Base-by-base conservation (phyloP, 2,797 vertebrate species). In the Vipera latastei region DNA sequence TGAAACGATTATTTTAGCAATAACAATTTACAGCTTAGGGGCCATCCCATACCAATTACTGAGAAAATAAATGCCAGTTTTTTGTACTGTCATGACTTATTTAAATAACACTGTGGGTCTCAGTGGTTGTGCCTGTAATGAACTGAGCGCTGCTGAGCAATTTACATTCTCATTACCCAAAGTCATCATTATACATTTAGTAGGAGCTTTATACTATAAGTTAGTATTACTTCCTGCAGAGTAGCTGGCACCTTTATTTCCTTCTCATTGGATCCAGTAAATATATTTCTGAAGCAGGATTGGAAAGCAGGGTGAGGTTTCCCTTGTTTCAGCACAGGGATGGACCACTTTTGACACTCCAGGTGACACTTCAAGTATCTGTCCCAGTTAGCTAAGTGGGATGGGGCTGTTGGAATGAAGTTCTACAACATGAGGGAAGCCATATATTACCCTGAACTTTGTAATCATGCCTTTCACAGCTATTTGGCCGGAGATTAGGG, bases 81-180 rank as follows among this genome's bases (percentile, higher is more conserved):
- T 96, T 83, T 93, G 18, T 22, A 92, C n/a, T 88, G 85, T 93
- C 95, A 95, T 96, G 95, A 92, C 92, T 95, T 94, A 90, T 96
- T 96, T 96, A 94, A 85, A 91, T 57, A 93, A 56, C 57, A 88
- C 91, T 69, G 25, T 90, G n/a, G 53, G 32, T 56, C 92, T 51
- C 48, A 91, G 94, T 25, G 90, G 51, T 87, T 90, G 88, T 0
- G 7, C 85, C 93, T 57, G 2, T 22, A 5, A 44, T 90, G n/a
- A 91, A 56, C 44, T 60, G 78, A 94, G 90, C 88, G 60, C 56
- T 28, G 87, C 56, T 88, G 56, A 91, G 63, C n/a, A 86, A 89
- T 94, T 94, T 85, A 78, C 92, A 25, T 87, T 61, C 32, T 32
- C 89, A 25, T 60, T 91, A 87, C 1, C 48, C 16, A 88, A 0